Conservation (phyloP, 1,140 invertebrate species). For the Caenorhabditis tropicalis region DNA sequence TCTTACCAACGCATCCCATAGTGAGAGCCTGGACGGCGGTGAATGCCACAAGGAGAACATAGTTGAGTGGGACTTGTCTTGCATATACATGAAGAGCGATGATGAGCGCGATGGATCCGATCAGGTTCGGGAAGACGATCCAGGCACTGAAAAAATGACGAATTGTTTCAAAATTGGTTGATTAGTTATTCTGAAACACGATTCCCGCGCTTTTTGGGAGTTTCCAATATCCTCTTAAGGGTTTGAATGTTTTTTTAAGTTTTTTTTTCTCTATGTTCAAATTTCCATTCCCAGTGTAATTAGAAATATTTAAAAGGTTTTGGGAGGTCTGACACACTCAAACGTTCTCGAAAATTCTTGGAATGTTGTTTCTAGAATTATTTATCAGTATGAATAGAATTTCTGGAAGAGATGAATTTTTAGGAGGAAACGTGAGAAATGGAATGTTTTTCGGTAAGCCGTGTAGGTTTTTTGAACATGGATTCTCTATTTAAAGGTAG, state of each 20-base stretch:
- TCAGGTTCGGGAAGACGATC: slow-evolving; percentile 73
- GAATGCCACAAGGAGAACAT: slow-evolving; percentile 74
- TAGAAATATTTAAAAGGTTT: too few species aligned
- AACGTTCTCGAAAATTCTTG: too few species aligned
- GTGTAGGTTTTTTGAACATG: too few species aligned
- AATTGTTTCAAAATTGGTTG: neutral
- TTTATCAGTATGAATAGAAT: neutral
- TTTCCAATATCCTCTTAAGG: neutral
- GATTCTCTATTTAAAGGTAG: too few species aligned
- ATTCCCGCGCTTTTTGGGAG: neutral
- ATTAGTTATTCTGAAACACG: neutral
- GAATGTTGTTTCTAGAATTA: neutral
- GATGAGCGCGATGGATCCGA: slow-evolving; percentile 73
- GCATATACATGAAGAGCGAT: slow-evolving; percentile 74
- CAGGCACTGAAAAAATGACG: slow-evolving; percentile 66
- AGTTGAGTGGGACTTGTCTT: slow-evolving; percentile 74
- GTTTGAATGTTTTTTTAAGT: too few species aligned
- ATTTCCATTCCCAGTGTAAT: too few species aligned
- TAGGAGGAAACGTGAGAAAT: neutral
- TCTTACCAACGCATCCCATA: slow-evolving; percentile 73
- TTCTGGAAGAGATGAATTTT: neutral
- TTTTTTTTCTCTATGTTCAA: too few species aligned
- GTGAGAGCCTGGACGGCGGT: slow-evolving; percentile 73
- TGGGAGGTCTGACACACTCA: too few species aligned
- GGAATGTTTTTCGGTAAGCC: neutral